Percentiles rank a stretch among this genome's conserved stretches.
Conservation (phyloP, 2,113 vertebrate genomes). For the Crocuta crocuta region DNA sequence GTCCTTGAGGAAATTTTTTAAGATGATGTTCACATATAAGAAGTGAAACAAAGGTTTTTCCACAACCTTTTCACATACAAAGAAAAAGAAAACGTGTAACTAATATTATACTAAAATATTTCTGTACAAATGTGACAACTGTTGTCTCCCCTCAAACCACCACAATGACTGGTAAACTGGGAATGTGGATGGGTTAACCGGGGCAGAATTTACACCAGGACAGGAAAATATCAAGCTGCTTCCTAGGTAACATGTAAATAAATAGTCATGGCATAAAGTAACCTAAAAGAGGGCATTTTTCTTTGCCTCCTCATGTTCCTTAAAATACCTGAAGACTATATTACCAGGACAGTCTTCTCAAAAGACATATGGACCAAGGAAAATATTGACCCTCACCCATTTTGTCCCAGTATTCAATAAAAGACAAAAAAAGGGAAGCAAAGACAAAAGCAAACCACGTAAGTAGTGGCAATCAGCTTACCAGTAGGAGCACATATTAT, state of each 20-base stretch:
- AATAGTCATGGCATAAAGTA: neutral
- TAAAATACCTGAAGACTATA: neutral
- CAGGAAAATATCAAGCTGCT: neutral
- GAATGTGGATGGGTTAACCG: neutral
- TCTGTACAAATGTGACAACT: neutral
- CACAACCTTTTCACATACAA: slow-evolving; percentile 86
- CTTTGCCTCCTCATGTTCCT: neutral
- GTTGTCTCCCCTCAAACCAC: neutral
- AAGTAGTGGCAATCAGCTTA: slow-evolving; percentile 61
- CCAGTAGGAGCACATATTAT: slow-evolving; percentile 88
- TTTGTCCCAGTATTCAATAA: neutral
- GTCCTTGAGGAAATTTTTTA: slow-evolving; percentile 67
- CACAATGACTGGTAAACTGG: neutral
- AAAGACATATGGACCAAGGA: neutral
- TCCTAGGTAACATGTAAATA: neutral
- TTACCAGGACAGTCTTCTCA: neutral
- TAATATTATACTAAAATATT: neutral
- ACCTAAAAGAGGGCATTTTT: neutral
- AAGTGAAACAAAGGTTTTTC: slow-evolving; percentile 90
- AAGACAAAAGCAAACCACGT: neutral
- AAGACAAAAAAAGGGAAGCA: neutral
- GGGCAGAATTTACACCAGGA: neutral
- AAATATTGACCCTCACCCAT: neutral
- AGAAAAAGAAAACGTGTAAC: slow-evolving; percentile 27
- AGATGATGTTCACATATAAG: slow-evolving; percentile 90